phyloP scores from a whole-genome alignment of 2,888 invertebrate species.

The Drosophila aldrichi region DNA sequence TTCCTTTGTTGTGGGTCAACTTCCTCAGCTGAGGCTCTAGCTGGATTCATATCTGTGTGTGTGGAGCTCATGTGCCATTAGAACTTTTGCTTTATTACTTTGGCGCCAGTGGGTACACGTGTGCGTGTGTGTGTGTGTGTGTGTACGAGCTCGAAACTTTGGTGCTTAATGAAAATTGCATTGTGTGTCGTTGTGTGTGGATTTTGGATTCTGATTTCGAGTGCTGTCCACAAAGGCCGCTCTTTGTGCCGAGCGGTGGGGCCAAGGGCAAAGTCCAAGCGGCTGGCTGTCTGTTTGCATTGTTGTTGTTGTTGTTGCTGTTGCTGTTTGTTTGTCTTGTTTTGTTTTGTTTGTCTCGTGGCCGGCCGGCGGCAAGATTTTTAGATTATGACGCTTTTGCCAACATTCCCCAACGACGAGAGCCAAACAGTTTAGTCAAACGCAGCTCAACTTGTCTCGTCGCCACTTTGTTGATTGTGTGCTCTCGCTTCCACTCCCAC shows the following conservation, averaged over 20 bases:
- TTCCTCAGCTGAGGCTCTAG: slow-evolving; percentile 13
- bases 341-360: slow-evolving; percentile 41
- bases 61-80: slow-evolving; percentile 44
- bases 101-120: slow-evolving; percentile 47
- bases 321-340: slow-evolving; percentile 40
- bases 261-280: slow-evolving; percentile 40
- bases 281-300: slow-evolving; percentile 45
- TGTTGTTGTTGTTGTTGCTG: slow-evolving; percentile 14
- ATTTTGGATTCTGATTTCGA: slow-evolving; percentile 27
- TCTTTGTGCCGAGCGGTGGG: slow-evolving; percentile 25
- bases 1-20: slow-evolving; percentile 63
- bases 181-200: slow-evolving; percentile 51
- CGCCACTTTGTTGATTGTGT: slow-evolving; percentile 20
- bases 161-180: slow-evolving; percentile 78
- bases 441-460: background rate
- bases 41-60: slow-evolving; percentile 1
- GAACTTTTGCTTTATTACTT: slow-evolving; percentile 76
- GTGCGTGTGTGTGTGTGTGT: slow-evolving; percentile 1
- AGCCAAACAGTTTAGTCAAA: slow-evolving; percentile 13
- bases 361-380: slow-evolving; percentile 61
- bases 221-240: slow-evolving; percentile 16
- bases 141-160: slow-evolving; percentile 62
- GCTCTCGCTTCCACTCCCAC: background rate
- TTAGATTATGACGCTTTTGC: slow-evolving; percentile 72
- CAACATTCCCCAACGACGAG: slow-evolving; percentile 25